Base-by-base conservation (phyloP, 2,113 vertebrate genomes). In the Emberiza fucata region DNA sequence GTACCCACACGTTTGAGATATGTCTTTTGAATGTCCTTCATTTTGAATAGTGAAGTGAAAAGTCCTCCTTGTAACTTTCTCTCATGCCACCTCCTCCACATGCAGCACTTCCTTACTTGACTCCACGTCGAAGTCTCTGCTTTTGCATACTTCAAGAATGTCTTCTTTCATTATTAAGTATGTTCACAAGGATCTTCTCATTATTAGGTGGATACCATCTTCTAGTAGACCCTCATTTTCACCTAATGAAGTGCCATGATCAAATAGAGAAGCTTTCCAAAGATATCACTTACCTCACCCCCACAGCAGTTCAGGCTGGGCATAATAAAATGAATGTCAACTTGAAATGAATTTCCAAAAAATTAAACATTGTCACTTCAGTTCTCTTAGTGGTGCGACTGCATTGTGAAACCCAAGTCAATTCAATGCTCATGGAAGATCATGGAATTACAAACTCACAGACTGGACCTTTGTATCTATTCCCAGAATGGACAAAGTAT, bases 191-290 rank as follows among this genome's bases (percentile, higher is more conserved):
- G 20, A n/a, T 42, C 14, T 61, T 76, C 35, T 78, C 29, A 29
- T 33, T 65, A 11, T 51, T 39, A 73, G 22, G 54, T 85, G 35
- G 35, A 42, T 79, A n/a, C 11, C 14, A 19, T 42, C 45, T 47
- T 71, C 61, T 40, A 47, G n/a, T 11, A 65, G 42, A 82, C 29
- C 8, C 9, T 56, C 19, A 45, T 65, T 17, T 70, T 92, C 40
- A 22, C 21, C 2, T 1, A 47, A 50, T 51, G 37, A 71, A 57
- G 18, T 44, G 19, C 6, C 0, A 1, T 27, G 22, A n/a, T 45
- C 22, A 73, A 69, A 78, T 33, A 48, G 33, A 45, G 72, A 64
- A 54, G 4, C 14, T 88, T 73, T 57, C 72, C 57, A 39, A 72
- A 72, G 27, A 20, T 21, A 17, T 18, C 63, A 18, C 9, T 22